A percentile compares a stretch with the other conserved stretches of the same genome.
phyloP scores from a whole-genome alignment of 1,140 invertebrate species.

The Hylyphantes graminicola region DNA sequence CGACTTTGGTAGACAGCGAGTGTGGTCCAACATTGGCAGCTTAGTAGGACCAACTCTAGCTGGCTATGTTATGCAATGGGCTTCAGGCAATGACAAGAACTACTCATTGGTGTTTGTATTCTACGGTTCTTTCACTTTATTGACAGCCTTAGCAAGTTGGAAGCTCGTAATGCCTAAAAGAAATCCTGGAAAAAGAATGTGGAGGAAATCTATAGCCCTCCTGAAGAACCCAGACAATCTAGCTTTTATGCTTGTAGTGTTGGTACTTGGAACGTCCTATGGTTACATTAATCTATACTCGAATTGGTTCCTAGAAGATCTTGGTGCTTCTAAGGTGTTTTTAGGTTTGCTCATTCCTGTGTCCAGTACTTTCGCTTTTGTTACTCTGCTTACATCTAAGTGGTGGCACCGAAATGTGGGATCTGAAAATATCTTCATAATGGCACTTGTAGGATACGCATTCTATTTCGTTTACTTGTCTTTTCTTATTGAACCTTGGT shows the following conservation, averaged over 20 bases:
- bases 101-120: slow-evolving; percentile 2
- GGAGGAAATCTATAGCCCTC: not conserved
- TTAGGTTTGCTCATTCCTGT: not conserved
- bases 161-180: not conserved
- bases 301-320: slow-evolving; percentile 1
- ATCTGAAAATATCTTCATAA: not conserved
- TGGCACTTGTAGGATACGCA: slow-evolving; percentile 16
- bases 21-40: slow-evolving; percentile 3
- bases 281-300: not conserved
- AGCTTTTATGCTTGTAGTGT: not conserved
- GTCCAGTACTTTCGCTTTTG: not conserved
- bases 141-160: not conserved
- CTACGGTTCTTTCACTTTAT: not conserved
- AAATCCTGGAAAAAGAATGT: slow-evolving; percentile 21
- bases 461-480: slow-evolving; percentile 8
- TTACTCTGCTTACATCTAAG: slow-evolving; percentile 15
- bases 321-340: not conserved
- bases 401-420: slow-evolving; percentile 20
- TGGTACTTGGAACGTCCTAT: slow-evolving; percentile 8
- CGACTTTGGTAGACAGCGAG: slow-evolving; percentile 9
- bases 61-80: not conserved
- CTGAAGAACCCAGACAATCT: slow-evolving; percentile 7
- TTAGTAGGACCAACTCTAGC: not conserved
- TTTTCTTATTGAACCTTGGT: not conserved
- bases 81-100: not conserved